A percentile compares a stretch with the other conserved stretches of the same genome.
These are phyloP conservation scores for Clusia tigrina DNA, from an alignment of 2,888 invertebrate genomes.

Conservation along the genomic window DNA sequence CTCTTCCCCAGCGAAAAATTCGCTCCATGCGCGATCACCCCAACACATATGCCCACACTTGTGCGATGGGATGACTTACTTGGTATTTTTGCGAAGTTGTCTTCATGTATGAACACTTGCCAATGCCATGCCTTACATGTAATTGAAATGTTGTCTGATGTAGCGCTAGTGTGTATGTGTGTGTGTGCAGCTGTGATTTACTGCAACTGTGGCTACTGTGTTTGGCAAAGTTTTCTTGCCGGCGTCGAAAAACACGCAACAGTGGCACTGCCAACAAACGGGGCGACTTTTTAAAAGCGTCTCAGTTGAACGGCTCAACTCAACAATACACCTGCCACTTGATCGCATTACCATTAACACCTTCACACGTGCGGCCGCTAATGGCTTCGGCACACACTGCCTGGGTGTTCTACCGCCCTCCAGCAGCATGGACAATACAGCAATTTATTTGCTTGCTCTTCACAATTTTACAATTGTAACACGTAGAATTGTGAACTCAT, in stretches of 20 bases:
- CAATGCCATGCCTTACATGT: not conserved
- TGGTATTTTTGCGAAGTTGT: not conserved
- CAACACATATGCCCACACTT: not conserved
- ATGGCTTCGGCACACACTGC: slow-evolving; percentile 11
- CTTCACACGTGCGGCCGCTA: not conserved
- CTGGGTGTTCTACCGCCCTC: slow-evolving; percentile 16
- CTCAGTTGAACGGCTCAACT: not conserved
- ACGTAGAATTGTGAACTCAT: slow-evolving; percentile 1
- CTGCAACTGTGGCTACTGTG: not conserved
- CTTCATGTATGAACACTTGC: not conserved
- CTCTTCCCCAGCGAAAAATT: not conserved
- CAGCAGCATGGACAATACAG: not conserved
- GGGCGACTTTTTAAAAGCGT: not conserved
- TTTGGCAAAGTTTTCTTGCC: not conserved
- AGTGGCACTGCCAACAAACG: not conserved
- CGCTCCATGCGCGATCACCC: not conserved
- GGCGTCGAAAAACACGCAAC: not conserved
- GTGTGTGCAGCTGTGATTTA: not conserved
- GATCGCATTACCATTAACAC: slow-evolving; percentile 1
- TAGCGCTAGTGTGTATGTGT: no score
- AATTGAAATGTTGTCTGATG: slow-evolving; percentile 9
- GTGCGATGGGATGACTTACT: no score
- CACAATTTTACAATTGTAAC: slow-evolving; percentile 12
- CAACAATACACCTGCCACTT: not conserved
- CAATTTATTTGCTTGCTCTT: slow-evolving; percentile 1